Evolutionary conservation across 2,888 invertebrate genomes (phyloP), one percentile per base, ranked within the genome.

Genomic region (Aquatica leii): DNA sequence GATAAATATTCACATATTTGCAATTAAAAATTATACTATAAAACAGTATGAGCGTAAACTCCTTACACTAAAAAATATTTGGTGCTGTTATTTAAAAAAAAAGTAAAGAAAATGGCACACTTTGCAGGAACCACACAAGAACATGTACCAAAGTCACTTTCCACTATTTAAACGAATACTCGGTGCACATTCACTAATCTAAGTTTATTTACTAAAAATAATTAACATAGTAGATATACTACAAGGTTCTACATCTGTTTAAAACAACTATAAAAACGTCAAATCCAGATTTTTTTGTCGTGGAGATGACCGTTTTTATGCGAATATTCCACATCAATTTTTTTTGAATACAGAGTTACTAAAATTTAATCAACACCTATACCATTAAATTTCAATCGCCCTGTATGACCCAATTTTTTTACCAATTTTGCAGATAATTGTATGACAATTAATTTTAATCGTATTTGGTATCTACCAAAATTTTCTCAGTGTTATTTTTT

Each of bases 121-220:
- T 58, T 41, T 55, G 59, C 21, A 64, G 57, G 54, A 64, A 64
- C 59, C 63, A 64, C 58, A 59, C 58, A 63, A 54, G 53, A 59
- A 55, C 56, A 62, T 56, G 51, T 56, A 62, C 52, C 57, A 57
- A 62, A 60, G 43, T 51, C 55, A 56, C 56, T 56, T 52, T 62
- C 18, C 57, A 62, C 62, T 59, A 59, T 41, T 52, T 35, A 56
- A 62, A 62, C 52, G 31, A 55, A 43, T 62, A 56, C 51, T 62
- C 51, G 46, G 56, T 48, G 51, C 59, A 59, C 48, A 59, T 53
- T 59, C 18, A 59, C 59, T 53, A 53, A 46, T 11, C 48, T 53
- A 59, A 54, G 43, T 59, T 41, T 14, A 15, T 50, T 58, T 51
- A 56, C 51, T 62, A 62, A 62, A 62, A 62, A 43, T 62, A 62